A percentile compares a stretch with the other conserved stretches of the same genome.
Evolutionary conservation across 2,888 invertebrate species (phyloP).

Genomic region (Tetheella fluctuosa): DNA sequence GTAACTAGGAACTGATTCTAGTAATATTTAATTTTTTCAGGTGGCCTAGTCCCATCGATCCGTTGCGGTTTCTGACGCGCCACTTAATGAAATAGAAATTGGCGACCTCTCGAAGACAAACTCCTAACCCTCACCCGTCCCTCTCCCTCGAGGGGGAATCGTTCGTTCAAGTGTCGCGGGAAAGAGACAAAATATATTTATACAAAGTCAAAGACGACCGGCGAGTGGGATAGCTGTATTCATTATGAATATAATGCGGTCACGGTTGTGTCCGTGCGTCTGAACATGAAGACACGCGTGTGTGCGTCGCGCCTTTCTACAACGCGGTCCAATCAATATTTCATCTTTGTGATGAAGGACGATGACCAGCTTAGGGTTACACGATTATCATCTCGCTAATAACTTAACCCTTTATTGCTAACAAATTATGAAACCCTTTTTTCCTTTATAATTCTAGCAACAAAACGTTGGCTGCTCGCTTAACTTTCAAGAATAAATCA

Average conservation of each 20-base stretch:
- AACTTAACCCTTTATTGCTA: conserved; percentile 15
- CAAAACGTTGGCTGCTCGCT: conserved; percentile 12
- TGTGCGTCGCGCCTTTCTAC: conserved; percentile 74
- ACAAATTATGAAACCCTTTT: conserved; percentile 24
- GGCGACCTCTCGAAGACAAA: conserved; percentile 81
- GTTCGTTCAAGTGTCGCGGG: conserved; percentile 67
- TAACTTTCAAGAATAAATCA: conserved; percentile 37
- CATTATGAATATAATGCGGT: conserved; percentile 84
- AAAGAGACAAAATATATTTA: conserved; percentile 81
- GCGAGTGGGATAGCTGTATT: conserved; percentile 83
- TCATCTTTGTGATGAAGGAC: conserved; percentile 71
- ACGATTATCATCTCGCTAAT: conserved; percentile 18
- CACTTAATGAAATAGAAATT: conserved; percentile 84
- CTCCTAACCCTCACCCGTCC: conserved; percentile 77
- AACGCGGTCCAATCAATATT: conserved; percentile 78
- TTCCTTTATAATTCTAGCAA: background rate
- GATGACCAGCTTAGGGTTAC: conserved; percentile 17
- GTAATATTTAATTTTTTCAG: conserved; percentile 52
- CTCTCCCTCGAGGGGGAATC: conserved; percentile 65
- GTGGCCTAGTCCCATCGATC: conserved; percentile 71
- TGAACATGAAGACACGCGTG: conserved; percentile 58
- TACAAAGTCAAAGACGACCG: conserved; percentile 83
- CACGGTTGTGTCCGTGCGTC: conserved; percentile 78
- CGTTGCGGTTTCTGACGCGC: conserved; percentile 76
- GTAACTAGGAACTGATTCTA: background rate